Base-by-base conservation (phyloP, 2,888 invertebrate species). In the Sipha maydis region DNA sequence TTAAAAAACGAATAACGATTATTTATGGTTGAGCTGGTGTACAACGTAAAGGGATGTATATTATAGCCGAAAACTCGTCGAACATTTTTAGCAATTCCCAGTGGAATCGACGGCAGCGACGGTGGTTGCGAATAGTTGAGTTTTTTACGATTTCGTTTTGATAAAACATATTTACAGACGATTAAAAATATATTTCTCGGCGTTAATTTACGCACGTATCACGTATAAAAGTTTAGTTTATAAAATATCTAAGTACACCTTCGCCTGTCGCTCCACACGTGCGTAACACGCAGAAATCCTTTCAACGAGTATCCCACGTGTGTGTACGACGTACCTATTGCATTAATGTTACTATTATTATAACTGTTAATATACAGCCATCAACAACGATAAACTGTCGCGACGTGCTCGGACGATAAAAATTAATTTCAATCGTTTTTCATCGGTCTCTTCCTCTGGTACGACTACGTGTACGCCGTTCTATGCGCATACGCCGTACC, bases 1-100 rank as follows among this genome's bases (percentile, higher is more conserved):
- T 71, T 82, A 80, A 83, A 76, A 84, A 84, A 41, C 61, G 76
- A 76, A 76, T 84, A 84, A 84, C 28, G 75, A 84, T 67, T 84
- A 84, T 84, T 84, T 84, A 84, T 75, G 83, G 83, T 54, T 71
- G 8, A 34, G 73, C 31, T 21, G 41, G 41, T 3, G 38, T 34
- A 34, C 61, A 3, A 25, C 61, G 14, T 48, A 48, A 5, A 25
- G 61, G 56, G n/a, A 69, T 79, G 8, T n/a, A 54, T 25, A 61
- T 9, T n/a, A 75, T 17, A 41, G 14, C 21, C 38, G 28, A 61
- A 84, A 76, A 76, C 28, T 84, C 84, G 76, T 28, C 61, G 84
- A 38, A 84, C 28, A 41, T 41, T 76, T 84, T 61, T 76, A 56
- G 75, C 56, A 56, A 75, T 61, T 76, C 84, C 84, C 76, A 61